phyloP scores from a whole-genome alignment of 2,113 vertebrate genomes.

The Dinomys branickii region DNA sequence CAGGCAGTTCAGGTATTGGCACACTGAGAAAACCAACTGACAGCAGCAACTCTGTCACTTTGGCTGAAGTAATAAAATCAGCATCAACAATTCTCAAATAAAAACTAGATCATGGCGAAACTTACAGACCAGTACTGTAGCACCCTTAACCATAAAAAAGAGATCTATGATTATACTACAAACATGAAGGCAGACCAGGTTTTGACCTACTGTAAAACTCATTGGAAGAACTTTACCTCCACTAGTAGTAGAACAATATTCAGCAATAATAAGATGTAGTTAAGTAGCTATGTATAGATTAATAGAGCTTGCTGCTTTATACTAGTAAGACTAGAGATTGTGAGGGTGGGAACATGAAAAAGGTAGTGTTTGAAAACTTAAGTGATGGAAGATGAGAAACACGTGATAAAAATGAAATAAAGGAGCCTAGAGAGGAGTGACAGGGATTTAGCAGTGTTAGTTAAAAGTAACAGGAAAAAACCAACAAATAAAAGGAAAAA shows the following conservation, averaged over 20 bases:
- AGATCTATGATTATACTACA: not conserved
- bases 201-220: not conserved
- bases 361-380: not conserved
- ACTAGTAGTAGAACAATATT: not conserved
- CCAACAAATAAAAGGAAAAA: not conserved
- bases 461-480: not conserved
- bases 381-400: not conserved
- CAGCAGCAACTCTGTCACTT: not conserved
- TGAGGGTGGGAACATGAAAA: not conserved
- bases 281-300: not conserved
- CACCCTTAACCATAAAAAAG: not conserved
- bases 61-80: not conserved
- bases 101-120: not conserved
- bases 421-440: not conserved
- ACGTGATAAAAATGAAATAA: not conserved
- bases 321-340: not conserved
- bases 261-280: not conserved
- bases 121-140: not conserved
- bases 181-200: not conserved
- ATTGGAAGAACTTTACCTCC: not conserved
- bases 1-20: not conserved
- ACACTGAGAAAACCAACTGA: not conserved
- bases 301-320: not conserved
- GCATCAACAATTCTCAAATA: not conserved
- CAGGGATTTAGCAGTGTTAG: too few relatives aligned